phyloP scores from a whole-genome alignment of 2,888 invertebrate genomes.

The Cremastinae sp. region DNA sequence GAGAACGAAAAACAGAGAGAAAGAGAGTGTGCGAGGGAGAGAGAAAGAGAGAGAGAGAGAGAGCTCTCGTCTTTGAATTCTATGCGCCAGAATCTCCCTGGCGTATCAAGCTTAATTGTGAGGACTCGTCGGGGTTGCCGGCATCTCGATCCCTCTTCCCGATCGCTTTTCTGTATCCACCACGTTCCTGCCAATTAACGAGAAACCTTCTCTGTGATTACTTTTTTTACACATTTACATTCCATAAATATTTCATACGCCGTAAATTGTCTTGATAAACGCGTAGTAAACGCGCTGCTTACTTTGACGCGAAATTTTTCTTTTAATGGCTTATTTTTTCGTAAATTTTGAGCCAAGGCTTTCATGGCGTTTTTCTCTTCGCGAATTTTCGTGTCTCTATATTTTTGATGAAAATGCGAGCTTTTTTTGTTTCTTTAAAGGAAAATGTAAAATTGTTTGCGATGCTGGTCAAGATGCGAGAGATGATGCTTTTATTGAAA shows the following conservation, averaged over 20 bases:
- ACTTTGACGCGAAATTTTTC: not conserved
- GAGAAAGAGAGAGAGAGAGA: not conserved
- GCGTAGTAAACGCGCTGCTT: slow-evolving; percentile 7
- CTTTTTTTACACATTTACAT: slow-evolving; percentile 75
- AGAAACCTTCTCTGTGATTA: slow-evolving; percentile 76
- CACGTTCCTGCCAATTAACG: slow-evolving; percentile 73
- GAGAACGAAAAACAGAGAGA: too few relatives aligned
- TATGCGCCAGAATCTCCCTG: slow-evolving; percentile 68
- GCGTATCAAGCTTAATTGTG: slow-evolving; percentile 74
- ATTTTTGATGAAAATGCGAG: too few relatives aligned
- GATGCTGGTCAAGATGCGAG: too few relatives aligned
- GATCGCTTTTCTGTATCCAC: slow-evolving; percentile 20
- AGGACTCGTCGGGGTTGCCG: slow-evolving; percentile 63
- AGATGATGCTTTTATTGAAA: too few relatives aligned
- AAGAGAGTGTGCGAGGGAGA: too few relatives aligned
- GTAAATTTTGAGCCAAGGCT: too few relatives aligned
- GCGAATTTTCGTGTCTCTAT: too few relatives aligned
- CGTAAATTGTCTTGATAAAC: slow-evolving; percentile 36
- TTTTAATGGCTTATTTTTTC: too few relatives aligned
- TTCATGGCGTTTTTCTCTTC: too few relatives aligned
- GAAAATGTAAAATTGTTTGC: too few relatives aligned
- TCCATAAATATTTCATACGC: slow-evolving; percentile 73
- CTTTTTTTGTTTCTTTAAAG: too few relatives aligned
- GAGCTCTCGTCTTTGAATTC: slow-evolving; percentile 30
- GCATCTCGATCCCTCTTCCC: slow-evolving; percentile 51